Evolutionary conservation across 2,888 invertebrate species (phyloP).

Genomic region (Rugalucina vietnamica): DNA sequence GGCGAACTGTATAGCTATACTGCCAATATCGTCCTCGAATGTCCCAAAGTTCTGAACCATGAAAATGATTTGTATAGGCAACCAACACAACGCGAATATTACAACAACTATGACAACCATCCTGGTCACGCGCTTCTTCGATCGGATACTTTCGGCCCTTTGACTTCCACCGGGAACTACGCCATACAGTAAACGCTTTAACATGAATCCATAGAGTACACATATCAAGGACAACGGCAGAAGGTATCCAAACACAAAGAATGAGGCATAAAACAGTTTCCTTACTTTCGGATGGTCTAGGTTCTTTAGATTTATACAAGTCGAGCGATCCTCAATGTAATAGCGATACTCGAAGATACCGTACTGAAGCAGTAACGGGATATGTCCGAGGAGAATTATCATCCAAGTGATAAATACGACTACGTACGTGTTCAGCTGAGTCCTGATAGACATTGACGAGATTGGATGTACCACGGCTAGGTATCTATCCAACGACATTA

Average conservation of each 20-base stretch:
- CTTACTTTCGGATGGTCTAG: slow-evolving; percentile 16
- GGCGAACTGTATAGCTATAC: slow-evolving; percentile 84
- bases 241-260: slow-evolving; percentile 94
- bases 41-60: slow-evolving; percentile 89
- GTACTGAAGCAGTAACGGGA: slow-evolving; percentile 79
- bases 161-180: slow-evolving; percentile 88
- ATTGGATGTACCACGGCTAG: slow-evolving; percentile 97
- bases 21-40: slow-evolving; percentile 87
- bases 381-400: slow-evolving; percentile 86
- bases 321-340: slow-evolving; percentile 71
- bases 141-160: slow-evolving; percentile 92
- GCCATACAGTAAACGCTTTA: slow-evolving; percentile 93
- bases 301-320: slow-evolving; percentile 72
- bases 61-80: slow-evolving; percentile 92
- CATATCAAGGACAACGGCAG: slow-evolving; percentile 94
- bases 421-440: slow-evolving; percentile 91
- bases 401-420: slow-evolving; percentile 93
- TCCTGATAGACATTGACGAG: slow-evolving; percentile 92
- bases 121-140: slow-evolving; percentile 94
- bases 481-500: slow-evolving; percentile 96
- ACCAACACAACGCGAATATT: slow-evolving; percentile 97
- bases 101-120: slow-evolving; percentile 96
- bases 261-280: slow-evolving; percentile 74
- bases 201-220: slow-evolving; percentile 94
- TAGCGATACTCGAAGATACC: slow-evolving; percentile 82